Evolutionary conservation across 2,888 invertebrate genomes (phyloP).

Genomic region (Hylaea fasciaria): DNA sequence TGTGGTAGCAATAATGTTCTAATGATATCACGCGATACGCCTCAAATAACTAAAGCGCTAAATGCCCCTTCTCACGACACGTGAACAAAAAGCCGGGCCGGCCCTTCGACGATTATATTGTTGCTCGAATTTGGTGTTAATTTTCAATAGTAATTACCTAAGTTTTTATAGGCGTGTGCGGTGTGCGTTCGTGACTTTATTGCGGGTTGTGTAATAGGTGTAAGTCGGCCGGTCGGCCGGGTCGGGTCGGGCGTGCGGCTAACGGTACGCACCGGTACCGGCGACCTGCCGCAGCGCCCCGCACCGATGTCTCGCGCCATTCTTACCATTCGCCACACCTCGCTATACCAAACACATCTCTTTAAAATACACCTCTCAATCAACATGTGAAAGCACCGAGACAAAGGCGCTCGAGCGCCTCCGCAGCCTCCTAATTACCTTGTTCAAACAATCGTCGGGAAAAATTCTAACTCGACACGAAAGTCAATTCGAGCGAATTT

Average conservation of each 20-base stretch:
- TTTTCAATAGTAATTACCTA: slow-evolving; percentile 57
- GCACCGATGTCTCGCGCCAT: slow-evolving; percentile 46
- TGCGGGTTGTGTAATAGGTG: slow-evolving; percentile 49
- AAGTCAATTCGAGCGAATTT: slow-evolving; percentile 79
- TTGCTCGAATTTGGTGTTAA: slow-evolving; percentile 59
- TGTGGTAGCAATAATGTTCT: slow-evolving; percentile 70
- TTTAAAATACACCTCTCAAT: slow-evolving; percentile 14
- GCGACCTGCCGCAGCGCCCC: slow-evolving; percentile 33
- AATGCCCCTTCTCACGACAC: slow-evolving; percentile 69
- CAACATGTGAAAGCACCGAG: slow-evolving; percentile 33
- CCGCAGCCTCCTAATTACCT: slow-evolving; percentile 71
- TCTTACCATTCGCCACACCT: slow-evolving; percentile 44
- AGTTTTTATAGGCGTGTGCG: slow-evolving; percentile 57
- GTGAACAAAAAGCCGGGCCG: slow-evolving; percentile 47
- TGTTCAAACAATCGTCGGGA: slow-evolving; percentile 74
- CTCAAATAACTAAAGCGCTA: slow-evolving; percentile 66
- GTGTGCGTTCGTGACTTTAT: slow-evolving; percentile 51
- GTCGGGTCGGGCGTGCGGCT: slow-evolving; percentile 50
- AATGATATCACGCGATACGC: slow-evolving; percentile 72
- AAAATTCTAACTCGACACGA: slow-evolving; percentile 75
- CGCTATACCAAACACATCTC: slow-evolving; percentile 21
- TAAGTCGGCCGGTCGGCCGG: slow-evolving; percentile 37
- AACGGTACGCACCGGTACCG: slow-evolving; percentile 70
- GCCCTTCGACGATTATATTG: slow-evolving; percentile 56
- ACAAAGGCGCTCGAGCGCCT: slow-evolving; percentile 45